These are phyloP conservation scores for Myodes glareolus DNA, from an alignment of 2,113 vertebrate species.

Conservation along the genomic window DNA sequence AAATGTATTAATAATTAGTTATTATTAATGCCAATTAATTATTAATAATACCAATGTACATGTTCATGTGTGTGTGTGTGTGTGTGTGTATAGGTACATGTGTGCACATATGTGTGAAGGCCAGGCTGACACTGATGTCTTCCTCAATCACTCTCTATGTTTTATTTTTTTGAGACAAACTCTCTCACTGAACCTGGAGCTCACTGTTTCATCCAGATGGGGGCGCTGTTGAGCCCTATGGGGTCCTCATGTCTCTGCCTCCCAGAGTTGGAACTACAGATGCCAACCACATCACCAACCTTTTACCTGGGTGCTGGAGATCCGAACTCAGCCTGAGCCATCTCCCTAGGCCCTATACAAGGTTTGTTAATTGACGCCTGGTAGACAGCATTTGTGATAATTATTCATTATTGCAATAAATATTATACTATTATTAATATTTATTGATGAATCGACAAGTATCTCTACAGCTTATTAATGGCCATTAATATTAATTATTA, in stretches of 20 bases:
- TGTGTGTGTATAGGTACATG: not conserved
- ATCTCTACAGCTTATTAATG: not conserved
- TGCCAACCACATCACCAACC: no score
- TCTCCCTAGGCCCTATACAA: not conserved
- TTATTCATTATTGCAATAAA: not conserved
- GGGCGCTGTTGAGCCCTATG: no score
- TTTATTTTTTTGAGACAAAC: not conserved
- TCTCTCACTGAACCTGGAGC: not conserved
- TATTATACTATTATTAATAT: not conserved
- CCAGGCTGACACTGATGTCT: not conserved
- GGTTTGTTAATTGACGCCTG: not conserved
- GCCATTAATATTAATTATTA: not conserved
- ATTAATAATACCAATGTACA: not conserved
- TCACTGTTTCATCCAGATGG: not conserved
- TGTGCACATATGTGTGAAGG: not conserved
- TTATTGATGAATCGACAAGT: not conserved
- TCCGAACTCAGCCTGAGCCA: not conserved
- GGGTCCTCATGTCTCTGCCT: not conserved
- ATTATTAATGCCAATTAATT: no score
- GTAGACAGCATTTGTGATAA: not conserved
- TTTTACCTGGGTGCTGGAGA: not conserved
- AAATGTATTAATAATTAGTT: no score
- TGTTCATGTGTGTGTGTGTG: no score
- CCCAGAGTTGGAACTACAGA: no score
- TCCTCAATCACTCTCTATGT: not conserved